These are phyloP conservation scores for Catharus bicknelli DNA, from an alignment of 2,113 vertebrate genomes.

Conservation along the genomic window DNA sequence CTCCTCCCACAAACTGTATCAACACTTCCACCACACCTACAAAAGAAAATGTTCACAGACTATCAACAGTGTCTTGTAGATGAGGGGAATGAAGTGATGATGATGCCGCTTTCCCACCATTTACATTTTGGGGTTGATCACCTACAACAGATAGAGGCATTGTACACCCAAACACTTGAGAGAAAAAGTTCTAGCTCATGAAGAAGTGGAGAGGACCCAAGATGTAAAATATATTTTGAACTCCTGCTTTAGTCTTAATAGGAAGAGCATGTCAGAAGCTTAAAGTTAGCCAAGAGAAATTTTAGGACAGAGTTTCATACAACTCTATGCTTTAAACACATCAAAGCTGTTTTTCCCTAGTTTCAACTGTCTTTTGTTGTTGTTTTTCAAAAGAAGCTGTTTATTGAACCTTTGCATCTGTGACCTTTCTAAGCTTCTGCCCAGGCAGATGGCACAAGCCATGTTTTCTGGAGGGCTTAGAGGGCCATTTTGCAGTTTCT, in stretches of 20 bases:
- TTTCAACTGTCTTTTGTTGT: neutral
- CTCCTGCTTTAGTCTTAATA: neutral
- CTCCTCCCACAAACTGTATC: neutral
- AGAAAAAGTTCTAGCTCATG: neutral
- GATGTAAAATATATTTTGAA: neutral
- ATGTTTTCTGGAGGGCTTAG: constrained; percentile 51
- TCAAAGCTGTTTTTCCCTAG: neutral
- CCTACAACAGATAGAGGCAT: neutral
- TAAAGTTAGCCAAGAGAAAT: neutral
- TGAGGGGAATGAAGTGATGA: neutral
- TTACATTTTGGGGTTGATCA: neutral
- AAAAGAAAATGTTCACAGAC: neutral
- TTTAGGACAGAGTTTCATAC: neutral
- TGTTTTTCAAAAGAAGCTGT: constrained; percentile 14
- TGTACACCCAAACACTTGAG: neutral
- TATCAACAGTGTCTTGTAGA: neutral
- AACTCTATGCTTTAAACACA: neutral
- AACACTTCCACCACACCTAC: neutral
- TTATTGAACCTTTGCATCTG: constrained; percentile 28
- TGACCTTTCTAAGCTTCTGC: constrained; percentile 44
- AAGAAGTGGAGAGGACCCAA: neutral
- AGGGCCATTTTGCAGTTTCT: constrained; percentile 44
- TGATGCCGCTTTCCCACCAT: neutral
- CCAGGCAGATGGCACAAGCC: constrained; percentile 30
- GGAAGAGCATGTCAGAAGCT: neutral